Conservation (phyloP, 2,797 vertebrate species). For the Gambusia yucatana region DNA sequence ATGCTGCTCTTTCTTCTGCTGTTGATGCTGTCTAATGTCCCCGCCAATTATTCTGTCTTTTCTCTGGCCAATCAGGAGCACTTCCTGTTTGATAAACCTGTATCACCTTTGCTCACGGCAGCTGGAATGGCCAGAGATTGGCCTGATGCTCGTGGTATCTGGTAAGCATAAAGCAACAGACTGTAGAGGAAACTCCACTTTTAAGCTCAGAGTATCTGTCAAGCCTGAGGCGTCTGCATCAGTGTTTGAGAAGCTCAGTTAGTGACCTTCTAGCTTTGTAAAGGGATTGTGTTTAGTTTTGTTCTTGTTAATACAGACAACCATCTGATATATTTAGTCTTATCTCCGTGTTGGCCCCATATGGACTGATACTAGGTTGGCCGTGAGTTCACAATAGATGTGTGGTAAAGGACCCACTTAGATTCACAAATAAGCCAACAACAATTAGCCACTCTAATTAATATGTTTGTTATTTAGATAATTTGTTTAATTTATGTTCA, state of each 20-base stretch:
- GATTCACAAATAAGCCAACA: not conserved
- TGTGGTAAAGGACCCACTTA: not conserved
- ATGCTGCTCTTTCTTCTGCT: constrained; percentile 1
- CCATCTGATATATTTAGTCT: not conserved
- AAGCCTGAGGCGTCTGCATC: not conserved
- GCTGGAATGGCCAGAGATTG: constrained; percentile 96
- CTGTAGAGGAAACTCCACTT: constrained; percentile 2
- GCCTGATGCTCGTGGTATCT: constrained; percentile 92
- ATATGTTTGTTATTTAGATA: not conserved
- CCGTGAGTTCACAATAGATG: not conserved
- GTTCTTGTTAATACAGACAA: not conserved
- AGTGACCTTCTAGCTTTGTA: not conserved
- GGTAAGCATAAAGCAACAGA: constrained; percentile 63
- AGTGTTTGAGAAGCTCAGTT: not conserved
- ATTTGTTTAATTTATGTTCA: not conserved
- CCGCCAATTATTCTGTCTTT: constrained; percentile 40
- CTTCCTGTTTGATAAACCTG: constrained; percentile 95
- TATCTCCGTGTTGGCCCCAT: not conserved
- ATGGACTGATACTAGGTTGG: not conserved
- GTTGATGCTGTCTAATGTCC: constrained; percentile 20
- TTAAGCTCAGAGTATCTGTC: constrained; percentile 12
- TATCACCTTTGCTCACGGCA: constrained; percentile 91
- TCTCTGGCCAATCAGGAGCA: constrained; percentile 84
- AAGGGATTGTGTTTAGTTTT: not conserved
- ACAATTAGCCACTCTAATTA: not conserved